Evolutionary conservation across 2,888 invertebrate species (phyloP).

Genomic region (Melanophora roralis): DNA sequence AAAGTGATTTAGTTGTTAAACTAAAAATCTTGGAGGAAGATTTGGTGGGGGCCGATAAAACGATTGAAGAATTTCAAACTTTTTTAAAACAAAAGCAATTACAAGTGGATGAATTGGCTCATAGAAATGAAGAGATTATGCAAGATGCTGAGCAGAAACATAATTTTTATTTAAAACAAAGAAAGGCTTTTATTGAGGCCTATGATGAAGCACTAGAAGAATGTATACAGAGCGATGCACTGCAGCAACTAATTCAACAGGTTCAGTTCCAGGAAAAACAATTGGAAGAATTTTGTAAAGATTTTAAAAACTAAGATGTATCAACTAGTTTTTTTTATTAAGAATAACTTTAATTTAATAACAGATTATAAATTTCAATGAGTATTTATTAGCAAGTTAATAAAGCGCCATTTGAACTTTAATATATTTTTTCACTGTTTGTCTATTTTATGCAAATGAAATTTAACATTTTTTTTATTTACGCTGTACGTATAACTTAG

Average conservation of each 20-base stretch:
- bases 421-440: too few species aligned
- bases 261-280: conserved; percentile 37
- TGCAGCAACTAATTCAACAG: conserved; percentile 10
- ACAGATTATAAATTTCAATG: too few species aligned
- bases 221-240: conserved; percentile 7
- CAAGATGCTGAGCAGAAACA: conserved; percentile 61
- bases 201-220: conserved; percentile 37
- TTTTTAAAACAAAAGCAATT: conserved; percentile 15
- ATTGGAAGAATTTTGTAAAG: conserved; percentile 22
- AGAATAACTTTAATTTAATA: too few species aligned
- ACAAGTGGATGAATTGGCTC: conserved; percentile 13
- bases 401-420: too few species aligned
- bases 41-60: conserved; percentile 17
- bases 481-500: too few species aligned
- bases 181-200: conserved; percentile 15
- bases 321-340: too few species aligned
- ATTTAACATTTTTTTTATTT: too few species aligned
- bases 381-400: too few species aligned
- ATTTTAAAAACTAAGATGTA: neutral
- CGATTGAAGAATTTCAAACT: conserved; percentile 38
- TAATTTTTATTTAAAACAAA: conserved; percentile 21
- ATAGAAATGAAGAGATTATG: conserved; percentile 63
- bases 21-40: conserved; percentile 53
- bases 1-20: neutral
- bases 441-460: too few species aligned